A percentile compares a stretch with the other conserved stretches of the same genome.
Conservation (phyloP, 2,797 vertebrate species). For the Malurus splendens region DNA sequence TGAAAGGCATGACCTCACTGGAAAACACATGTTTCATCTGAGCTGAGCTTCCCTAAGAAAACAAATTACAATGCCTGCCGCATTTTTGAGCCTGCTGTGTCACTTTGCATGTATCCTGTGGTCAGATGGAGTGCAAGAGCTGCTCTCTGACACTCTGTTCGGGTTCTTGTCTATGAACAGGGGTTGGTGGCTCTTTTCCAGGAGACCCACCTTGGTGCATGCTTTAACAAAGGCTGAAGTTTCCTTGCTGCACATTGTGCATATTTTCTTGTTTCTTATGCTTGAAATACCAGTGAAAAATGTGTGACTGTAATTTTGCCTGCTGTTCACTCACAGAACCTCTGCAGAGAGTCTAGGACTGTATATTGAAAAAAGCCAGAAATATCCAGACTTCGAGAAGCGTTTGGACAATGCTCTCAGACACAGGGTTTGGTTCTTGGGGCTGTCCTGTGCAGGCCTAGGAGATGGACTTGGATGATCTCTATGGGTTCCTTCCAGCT, state of each 20-base stretch:
- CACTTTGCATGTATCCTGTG: slow-evolving; percentile 18
- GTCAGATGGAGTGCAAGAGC: slow-evolving; percentile 24
- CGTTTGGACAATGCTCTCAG: accelerated
- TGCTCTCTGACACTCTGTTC: neutral
- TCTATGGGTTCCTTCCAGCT: neutral
- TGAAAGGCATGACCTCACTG: slow-evolving; percentile 55
- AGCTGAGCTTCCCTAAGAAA: slow-evolving; percentile 48
- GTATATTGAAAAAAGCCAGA: neutral
- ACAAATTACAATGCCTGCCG: slow-evolving; percentile 47
- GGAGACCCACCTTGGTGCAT: neutral
- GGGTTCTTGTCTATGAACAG: neutral
- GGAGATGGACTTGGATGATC: neutral
- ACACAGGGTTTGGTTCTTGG: neutral
- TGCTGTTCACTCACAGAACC: neutral
- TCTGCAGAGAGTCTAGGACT: neutral
- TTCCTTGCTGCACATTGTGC: neutral
- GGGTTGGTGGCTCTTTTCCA: neutral
- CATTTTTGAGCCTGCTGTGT: slow-evolving; percentile 24
- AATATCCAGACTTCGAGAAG: neutral
- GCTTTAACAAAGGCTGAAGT: neutral
- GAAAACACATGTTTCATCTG: slow-evolving; percentile 37
- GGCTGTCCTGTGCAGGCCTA: neutral
- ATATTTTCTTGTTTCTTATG: neutral
- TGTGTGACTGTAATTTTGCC: neutral
- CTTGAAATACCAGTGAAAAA: neutral